Evolutionary conservation across 2,888 invertebrate species (phyloP).

Genomic region (Tenthredo amoena): DNA sequence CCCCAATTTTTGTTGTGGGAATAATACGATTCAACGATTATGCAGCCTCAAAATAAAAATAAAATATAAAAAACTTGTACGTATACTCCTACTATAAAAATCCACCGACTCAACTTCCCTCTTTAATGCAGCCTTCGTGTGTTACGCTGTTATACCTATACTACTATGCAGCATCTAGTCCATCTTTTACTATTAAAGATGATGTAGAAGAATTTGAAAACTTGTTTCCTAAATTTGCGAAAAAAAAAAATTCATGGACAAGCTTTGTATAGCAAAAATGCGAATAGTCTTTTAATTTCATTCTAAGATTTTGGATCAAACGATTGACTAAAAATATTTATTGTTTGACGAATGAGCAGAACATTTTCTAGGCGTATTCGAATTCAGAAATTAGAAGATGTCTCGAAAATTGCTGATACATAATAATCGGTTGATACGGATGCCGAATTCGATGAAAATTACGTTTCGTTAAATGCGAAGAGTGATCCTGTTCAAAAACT

Average conservation of each 20-base stretch:
- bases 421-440: neutral
- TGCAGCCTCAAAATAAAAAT: neutral
- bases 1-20: slow-evolving; percentile 48
- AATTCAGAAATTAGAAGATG: neutral
- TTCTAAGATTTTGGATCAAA: neutral
- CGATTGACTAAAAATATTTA: neutral
- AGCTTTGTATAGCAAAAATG: neutral
- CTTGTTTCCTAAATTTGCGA: neutral
- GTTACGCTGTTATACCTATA: neutral
- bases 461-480: neutral
- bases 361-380: neutral
- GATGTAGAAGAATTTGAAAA: neutral
- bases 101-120: neutral
- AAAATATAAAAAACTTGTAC: neutral
- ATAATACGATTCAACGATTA: slow-evolving; percentile 47
- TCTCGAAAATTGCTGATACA: neutral
- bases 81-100: neutral
- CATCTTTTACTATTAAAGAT: neutral
- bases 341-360: neutral
- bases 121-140: neutral
- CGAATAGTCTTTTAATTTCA: neutral
- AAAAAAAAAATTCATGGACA: neutral
- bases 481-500: neutral
- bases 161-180: neutral
- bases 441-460: neutral